Percentiles rank a stretch among this genome's conserved stretches.
Evolutionary conservation across 2,113 vertebrate genomes (phyloP).

Genomic region (Garra rufa): DNA sequence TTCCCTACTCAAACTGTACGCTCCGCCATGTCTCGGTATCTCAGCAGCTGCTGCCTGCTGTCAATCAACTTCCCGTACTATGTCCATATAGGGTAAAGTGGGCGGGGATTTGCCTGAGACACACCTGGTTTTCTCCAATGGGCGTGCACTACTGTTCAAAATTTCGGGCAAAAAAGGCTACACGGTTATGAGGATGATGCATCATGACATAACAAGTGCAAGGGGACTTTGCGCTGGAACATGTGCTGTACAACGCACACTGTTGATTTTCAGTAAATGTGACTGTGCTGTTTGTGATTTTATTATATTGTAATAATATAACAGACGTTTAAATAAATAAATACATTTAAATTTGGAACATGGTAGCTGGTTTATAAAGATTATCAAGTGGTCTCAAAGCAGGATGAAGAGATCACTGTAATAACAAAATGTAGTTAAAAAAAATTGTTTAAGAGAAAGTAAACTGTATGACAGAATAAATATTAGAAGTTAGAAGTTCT

Average conservation of each 20-base stretch:
- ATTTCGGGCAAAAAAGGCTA: background rate
- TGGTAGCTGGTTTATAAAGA: background rate
- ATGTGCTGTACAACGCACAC: background rate
- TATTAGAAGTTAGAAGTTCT: no score
- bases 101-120: slow-evolving; percentile 60
- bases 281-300: background rate
- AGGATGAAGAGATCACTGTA: background rate
- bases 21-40: slow-evolving; percentile 84
- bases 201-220: background rate
- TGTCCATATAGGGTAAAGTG: slow-evolving; percentile 74
- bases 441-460: background rate
- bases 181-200: background rate
- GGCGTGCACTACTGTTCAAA: slow-evolving; percentile 64
- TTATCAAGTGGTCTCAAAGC: background rate
- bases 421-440: background rate
- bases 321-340: background rate
- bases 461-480: background rate
- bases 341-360: background rate
- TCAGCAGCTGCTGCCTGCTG: slow-evolving; percentile 82
- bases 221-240: background rate
- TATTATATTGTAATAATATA: background rate
- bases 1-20: slow-evolving; percentile 74
- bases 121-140: slow-evolving; percentile 73
- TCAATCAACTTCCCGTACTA: slow-evolving; percentile 75
- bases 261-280: background rate